Conservation (phyloP, 1,140 invertebrate genomes). For the Drosophila prosaltans region DNA sequence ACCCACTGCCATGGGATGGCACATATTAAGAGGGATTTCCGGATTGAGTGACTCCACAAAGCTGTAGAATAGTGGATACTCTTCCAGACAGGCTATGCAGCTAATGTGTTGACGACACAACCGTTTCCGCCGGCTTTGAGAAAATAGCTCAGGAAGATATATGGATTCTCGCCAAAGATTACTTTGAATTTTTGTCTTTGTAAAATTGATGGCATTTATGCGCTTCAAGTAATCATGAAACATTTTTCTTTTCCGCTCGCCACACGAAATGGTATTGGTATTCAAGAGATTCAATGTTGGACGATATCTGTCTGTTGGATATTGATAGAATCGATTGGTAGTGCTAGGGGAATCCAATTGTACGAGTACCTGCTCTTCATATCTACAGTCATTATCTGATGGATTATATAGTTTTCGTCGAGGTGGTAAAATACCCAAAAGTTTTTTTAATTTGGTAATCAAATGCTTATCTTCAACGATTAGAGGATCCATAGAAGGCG, state of each 20-base stretch:
- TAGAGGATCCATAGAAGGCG: background rate
- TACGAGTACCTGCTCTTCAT: background rate
- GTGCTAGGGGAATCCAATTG: background rate
- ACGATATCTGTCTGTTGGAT: background rate
- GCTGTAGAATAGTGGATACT: constrained; percentile 33
- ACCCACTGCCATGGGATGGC: constrained; percentile 50
- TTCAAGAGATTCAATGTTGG: background rate
- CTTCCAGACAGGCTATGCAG: constrained; percentile 18
- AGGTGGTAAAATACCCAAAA: constrained; percentile 47
- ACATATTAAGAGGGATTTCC: constrained; percentile 35
- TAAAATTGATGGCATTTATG: constrained; percentile 28
- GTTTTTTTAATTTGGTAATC: constrained; percentile 38
- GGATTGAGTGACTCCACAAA: constrained; percentile 55
- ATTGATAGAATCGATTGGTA: background rate
- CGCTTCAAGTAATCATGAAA: constrained; percentile 33
- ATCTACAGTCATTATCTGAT: background rate
- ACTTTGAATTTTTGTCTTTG: constrained; percentile 29
- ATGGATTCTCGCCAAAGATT: constrained; percentile 40
- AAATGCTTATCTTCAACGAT: background rate
- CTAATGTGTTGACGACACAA: constrained; percentile 45
- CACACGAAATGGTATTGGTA: background rate
- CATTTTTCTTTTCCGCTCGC: constrained; percentile 14
- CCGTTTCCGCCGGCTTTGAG: background rate
- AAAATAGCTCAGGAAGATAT: constrained; percentile 45
- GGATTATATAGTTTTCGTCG: constrained; percentile 58